These are phyloP conservation scores for Synanthedon formicaeformis DNA, from an alignment of 2,888 invertebrate species.

Conservation along the genomic window DNA sequence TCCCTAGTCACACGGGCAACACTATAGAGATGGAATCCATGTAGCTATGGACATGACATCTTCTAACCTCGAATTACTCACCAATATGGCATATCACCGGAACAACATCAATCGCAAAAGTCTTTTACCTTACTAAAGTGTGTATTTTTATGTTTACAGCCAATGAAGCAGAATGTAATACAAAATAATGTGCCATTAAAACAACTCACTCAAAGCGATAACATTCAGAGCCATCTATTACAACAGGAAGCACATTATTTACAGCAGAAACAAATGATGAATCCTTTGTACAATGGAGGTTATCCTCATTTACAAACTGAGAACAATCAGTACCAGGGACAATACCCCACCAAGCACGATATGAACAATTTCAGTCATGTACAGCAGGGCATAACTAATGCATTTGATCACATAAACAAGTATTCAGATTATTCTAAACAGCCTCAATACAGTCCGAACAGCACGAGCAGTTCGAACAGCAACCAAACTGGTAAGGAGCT, in stretches of 20 bases:
- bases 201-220: conserved; percentile 61
- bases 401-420: conserved; percentile 61
- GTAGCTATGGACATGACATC: too few species aligned
- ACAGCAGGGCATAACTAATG: conserved; percentile 59
- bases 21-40: too few species aligned
- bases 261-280: conserved; percentile 67
- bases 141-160: conserved; percentile 26
- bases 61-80: too few species aligned
- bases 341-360: conserved; percentile 54
- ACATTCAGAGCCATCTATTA: conserved; percentile 56
- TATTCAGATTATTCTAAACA: conserved; percentile 63
- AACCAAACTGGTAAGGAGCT: conserved; percentile 60
- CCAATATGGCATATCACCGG: too few species aligned
- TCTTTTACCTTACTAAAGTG: not conserved
- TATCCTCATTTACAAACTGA: conserved; percentile 44
- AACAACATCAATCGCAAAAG: too few species aligned
- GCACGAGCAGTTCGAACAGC: conserved; percentile 62
- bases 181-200: conserved; percentile 69
- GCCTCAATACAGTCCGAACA: conserved; percentile 71
- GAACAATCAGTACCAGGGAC: conserved; percentile 50
- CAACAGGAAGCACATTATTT: conserved; percentile 64
- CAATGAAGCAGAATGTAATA: conserved; percentile 59
- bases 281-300: conserved; percentile 55
- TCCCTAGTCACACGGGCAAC: too few species aligned
- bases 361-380: conserved; percentile 45